Evolutionary conservation across 1,140 invertebrate species (phyloP), one percentile per base, ranked within the genome.

Genomic region (Diabrotica undecimpunctata): DNA sequence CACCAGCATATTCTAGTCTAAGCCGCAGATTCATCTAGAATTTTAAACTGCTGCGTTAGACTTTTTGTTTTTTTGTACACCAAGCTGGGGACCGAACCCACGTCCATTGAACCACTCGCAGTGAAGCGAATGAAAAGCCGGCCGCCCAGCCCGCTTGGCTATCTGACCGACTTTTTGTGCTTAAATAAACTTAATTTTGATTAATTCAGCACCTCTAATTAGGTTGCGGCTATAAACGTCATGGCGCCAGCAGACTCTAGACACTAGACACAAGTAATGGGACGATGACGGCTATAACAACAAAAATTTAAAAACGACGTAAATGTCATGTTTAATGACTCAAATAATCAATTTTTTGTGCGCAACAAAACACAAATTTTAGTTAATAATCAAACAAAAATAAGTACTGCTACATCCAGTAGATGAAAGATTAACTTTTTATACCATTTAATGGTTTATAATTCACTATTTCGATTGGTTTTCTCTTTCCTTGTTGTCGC

Each of bases 121-220:
- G n/a, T n/a, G n/a, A n/a, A n/a, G n/a, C n/a, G n/a, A n/a, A n/a
- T n/a, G n/a, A n/a, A n/a, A n/a, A n/a, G n/a, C n/a, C n/a, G n/a
- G n/a, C n/a, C n/a, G n/a, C n/a, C n/a, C n/a, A n/a, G n/a, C n/a
- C n/a, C n/a, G n/a, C n/a, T n/a, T n/a, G n/a, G n/a, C n/a, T n/a
- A n/a, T n/a, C n/a, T n/a, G n/a, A n/a, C n/a, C n/a, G n/a, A 61
- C 14, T 36, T 36, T 57, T 57, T 57, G 12, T 46, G 11, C 39
- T 57, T 5, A 57, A 57, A 57, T 57, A 57, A 57, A 57, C 55
- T 57, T 35, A 57, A 57, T 57, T 57, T 57, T 38, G 14, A 35
- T 46, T 14, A 57, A 5, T 57, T 35, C 7, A 35, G 12, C 7
- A 12, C 36, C 8, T 38, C 36, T 14, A 57, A 14, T 38, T 57